Base-by-base conservation (phyloP, 2,113 vertebrate species). In the Cairina moschata region DNA sequence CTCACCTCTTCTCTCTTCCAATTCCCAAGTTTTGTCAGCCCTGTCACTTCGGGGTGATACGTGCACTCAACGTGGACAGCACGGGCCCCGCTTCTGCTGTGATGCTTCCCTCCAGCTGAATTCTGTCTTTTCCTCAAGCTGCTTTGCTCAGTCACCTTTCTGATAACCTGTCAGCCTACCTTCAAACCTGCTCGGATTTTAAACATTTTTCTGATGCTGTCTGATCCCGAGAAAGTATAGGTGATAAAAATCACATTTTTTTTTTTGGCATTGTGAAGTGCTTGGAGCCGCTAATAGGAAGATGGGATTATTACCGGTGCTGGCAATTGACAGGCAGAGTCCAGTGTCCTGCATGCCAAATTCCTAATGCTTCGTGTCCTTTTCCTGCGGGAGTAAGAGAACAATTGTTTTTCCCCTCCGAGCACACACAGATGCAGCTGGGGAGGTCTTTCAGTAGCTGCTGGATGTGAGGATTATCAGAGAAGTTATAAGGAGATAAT, bases 21-120 rank as follows among this genome's bases (percentile, higher is more conserved):
- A 50, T 91, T 93, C 74, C 42, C 56, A 59, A 46, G 22, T 78
- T 90, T 63, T 91, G 94, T 86, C 67, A 76, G 73, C 60, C 9
- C 65, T 67, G 36, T 90, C 71, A 36, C 58, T 82, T 86, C 34
- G 1, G 4, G 66, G 65, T 90, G 72, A 69, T 55, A 20, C 17
- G 50, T 76, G 12, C 0, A 0, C 29, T 54, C 58, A 58, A 7
- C 52, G 31, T 2, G 50, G 69, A 77, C 56, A 81, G 52, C 40
- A 76, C 10, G 94, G 83, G 16, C 31, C 72, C 75, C 83, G 38
- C 15, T 48, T 18, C 16, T 85, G 71, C 59, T 73, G 25, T 78
- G 69, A 17, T 86, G 44, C 66, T 58, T 94, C 54, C 80, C 62
- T 78, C 18, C 36, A 78, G 38, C 58, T 60, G 62, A 84, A 55